Conservation (phyloP, 2,113 vertebrate species). For the Zosterops japonicus region DNA sequence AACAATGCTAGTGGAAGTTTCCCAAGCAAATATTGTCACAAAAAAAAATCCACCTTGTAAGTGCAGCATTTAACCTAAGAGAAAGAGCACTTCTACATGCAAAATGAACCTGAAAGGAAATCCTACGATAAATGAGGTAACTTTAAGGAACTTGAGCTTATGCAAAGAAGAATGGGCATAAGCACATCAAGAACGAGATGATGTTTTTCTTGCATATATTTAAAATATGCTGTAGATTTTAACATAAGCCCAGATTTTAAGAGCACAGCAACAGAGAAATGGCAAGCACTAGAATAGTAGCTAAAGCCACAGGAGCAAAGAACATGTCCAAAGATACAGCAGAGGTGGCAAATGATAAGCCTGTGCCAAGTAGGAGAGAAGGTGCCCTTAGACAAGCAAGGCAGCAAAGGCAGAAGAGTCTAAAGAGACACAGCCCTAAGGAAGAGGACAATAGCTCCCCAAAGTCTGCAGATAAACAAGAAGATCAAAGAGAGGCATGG, state of each 20-base stretch:
- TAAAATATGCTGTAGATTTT: neutral
- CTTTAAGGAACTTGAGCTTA: neutral
- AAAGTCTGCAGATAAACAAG: neutral
- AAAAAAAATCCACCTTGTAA: neutral
- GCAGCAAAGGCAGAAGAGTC: neutral
- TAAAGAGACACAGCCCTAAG: neutral
- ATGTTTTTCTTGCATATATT: neutral
- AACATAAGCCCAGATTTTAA: neutral
- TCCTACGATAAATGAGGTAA: neutral
- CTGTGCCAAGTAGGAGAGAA: constrained; percentile 16
- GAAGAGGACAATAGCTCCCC: neutral
- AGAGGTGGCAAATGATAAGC: constrained; percentile 2
- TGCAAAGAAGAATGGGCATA: neutral
- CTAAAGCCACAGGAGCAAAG: neutral
- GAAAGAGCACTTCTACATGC: neutral
- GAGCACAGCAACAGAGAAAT: neutral
- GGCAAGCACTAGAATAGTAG: neutral
- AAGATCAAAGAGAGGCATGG: neutral
- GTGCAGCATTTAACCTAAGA: neutral
- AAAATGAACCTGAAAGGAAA: neutral
- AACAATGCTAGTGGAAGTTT: neutral
- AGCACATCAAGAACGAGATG: neutral
- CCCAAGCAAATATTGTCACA: neutral
- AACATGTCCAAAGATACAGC: neutral
- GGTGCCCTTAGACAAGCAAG: neutral